These are phyloP conservation scores for Propithecus deckenii DNA, from an alignment of 2,797 vertebrate genomes.

Conservation along the genomic window DNA sequence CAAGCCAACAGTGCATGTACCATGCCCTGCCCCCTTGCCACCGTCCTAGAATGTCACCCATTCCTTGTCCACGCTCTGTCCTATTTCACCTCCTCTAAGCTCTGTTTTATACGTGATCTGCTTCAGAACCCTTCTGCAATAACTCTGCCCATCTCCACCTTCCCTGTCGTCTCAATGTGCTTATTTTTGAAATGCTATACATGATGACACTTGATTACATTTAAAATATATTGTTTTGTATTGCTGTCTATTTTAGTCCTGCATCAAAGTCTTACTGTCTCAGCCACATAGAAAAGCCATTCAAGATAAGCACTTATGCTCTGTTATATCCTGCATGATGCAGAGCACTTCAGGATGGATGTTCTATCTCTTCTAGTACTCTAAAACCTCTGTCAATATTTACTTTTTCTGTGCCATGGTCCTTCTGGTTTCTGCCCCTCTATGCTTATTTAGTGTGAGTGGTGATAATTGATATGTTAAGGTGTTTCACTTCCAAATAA, in stretches of 20 bases:
- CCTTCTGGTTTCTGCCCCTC: background rate
- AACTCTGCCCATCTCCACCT: background rate
- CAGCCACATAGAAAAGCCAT: background rate
- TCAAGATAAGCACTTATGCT: background rate
- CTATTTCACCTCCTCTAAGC: background rate
- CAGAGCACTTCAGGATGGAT: background rate
- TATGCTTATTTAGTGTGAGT: background rate
- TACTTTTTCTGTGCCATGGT: background rate
- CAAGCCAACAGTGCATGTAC: background rate
- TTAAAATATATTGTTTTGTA: background rate
- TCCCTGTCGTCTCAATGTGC: background rate
- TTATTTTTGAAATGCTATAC: background rate
- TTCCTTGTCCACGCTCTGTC: background rate
- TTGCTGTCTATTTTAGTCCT: background rate
- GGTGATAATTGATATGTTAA: background rate
- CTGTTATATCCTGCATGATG: background rate
- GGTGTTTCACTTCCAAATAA: background rate
- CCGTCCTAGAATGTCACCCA: background rate
- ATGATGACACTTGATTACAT: background rate
- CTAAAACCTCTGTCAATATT: background rate
- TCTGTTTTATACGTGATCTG: background rate
- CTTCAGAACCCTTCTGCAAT: background rate
- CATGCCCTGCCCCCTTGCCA: background rate
- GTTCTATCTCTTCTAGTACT: background rate
- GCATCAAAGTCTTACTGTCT: background rate